phyloP scores from a whole-genome alignment of 2,888 invertebrate genomes.

The Leptura quadrifasciata region DNA sequence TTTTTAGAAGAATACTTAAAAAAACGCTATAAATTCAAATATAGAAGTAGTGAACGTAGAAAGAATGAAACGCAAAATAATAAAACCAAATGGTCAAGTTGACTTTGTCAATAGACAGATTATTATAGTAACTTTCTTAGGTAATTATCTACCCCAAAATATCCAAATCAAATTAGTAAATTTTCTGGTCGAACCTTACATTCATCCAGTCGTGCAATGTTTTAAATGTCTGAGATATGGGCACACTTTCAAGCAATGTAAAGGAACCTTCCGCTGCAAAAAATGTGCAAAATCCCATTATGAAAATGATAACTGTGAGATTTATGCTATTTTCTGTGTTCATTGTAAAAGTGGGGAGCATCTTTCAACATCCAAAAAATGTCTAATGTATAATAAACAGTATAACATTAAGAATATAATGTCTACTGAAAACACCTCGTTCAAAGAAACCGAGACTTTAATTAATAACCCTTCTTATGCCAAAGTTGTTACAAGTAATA shows the following conservation, averaged over 20 bases:
- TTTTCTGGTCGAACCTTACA: neutral
- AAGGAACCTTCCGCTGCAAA: no score
- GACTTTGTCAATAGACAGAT: neutral
- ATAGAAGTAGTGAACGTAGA: neutral
- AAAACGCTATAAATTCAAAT: neutral
- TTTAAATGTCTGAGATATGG: neutral
- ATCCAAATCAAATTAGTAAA: neutral
- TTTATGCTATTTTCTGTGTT: no score
- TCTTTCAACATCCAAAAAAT: neutral
- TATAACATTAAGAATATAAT: slow-evolving; percentile 24
- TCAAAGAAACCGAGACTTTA: slow-evolving; percentile 32
- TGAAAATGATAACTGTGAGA: neutral
- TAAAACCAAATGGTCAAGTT: neutral
- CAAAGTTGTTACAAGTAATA: slow-evolving; percentile 25
- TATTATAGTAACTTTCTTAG: neutral
- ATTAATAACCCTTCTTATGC: slow-evolving; percentile 35
- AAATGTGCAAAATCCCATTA: no score
- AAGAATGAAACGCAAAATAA: neutral
- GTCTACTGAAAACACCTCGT: slow-evolving; percentile 19
- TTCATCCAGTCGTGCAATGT: neutral
- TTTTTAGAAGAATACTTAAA: neutral
- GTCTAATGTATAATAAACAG: slow-evolving; percentile 30
- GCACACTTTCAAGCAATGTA: neutral
- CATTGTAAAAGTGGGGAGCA: neutral
- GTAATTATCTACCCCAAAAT: neutral